phyloP scores from a whole-genome alignment of 2,113 vertebrate genomes.

The Melozone crissalis region DNA sequence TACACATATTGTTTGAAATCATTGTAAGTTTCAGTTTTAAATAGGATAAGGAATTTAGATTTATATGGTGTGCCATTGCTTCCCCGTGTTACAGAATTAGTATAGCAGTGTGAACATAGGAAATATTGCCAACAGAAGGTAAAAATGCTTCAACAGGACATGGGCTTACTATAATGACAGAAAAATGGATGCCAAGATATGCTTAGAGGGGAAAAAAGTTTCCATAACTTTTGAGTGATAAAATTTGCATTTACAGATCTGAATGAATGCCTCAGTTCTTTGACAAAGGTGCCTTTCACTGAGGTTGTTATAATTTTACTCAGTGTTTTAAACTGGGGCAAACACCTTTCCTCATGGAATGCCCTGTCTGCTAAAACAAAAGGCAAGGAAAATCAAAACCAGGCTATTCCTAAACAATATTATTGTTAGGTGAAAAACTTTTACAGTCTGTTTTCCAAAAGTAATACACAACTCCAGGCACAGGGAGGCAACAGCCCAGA shows the following conservation, averaged over 20 bases:
- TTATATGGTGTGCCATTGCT: neutral
- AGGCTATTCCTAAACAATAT: neutral
- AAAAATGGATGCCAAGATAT: neutral
- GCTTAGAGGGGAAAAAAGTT: neutral
- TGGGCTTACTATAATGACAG: neutral
- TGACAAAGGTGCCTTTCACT: neutral
- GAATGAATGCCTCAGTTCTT: neutral
- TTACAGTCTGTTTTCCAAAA: neutral
- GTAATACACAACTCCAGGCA: neutral
- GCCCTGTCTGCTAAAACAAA: neutral
- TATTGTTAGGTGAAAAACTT: neutral
- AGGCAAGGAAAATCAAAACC: neutral
- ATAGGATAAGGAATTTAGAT: neutral
- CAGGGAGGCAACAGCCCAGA: neutral
- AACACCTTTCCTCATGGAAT: neutral
- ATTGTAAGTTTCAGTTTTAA: neutral
- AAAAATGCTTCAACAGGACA: neutral
- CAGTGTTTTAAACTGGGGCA: neutral
- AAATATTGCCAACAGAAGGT: neutral
- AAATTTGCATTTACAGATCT: neutral
- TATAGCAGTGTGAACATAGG: neutral
- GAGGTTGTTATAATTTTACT: neutral
- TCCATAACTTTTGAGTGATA: neutral
- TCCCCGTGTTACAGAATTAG: neutral
- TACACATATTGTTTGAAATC: neutral